Percentiles rank a stretch among this genome's conserved stretches.
Evolutionary conservation across 2,888 invertebrate species (phyloP).

Genomic region (Scotopteryx bipunctaria): DNA sequence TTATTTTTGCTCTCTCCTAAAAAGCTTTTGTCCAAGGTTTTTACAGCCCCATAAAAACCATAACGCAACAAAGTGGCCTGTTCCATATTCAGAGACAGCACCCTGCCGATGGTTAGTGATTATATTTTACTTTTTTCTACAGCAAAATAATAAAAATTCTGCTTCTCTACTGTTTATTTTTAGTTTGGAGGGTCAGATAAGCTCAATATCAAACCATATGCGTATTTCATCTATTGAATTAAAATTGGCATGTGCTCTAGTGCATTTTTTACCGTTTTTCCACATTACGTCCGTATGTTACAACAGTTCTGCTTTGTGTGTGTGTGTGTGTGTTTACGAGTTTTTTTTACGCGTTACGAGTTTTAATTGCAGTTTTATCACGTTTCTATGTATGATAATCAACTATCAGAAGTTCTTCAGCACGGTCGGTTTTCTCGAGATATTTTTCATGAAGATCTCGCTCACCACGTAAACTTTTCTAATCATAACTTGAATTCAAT

Average conservation of each 20-base stretch:
- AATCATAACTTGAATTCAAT: conserved; percentile 72
- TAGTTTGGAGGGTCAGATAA: conserved; percentile 48
- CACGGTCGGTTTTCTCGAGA: conserved; percentile 31
- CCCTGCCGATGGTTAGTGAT: conserved; percentile 19
- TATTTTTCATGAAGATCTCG: conserved; percentile 11
- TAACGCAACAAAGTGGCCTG: conserved; percentile 32
- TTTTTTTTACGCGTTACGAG: too few relatives aligned
- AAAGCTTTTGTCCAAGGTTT: conserved; percentile 30
- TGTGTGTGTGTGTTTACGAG: too few relatives aligned
- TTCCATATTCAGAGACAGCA: conserved; percentile 26
- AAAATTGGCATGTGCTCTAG: conserved; percentile 60
- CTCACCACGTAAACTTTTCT: conserved; percentile 51
- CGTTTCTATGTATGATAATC: background rate
- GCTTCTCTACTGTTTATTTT: conserved; percentile 36
- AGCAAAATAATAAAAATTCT: conserved; percentile 43
- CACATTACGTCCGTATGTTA: conserved; percentile 22
- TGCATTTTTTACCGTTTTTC: conserved; percentile 46
- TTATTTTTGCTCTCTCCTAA: background rate
- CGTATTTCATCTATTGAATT: conserved; percentile 44
- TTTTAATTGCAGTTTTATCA: too few relatives aligned
- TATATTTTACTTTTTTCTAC: conserved; percentile 36
- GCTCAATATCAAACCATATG: conserved; percentile 58
- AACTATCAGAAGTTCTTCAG: background rate
- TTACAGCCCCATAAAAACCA: conserved; percentile 28
- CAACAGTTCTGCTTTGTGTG: conserved; percentile 7